These are phyloP conservation scores for Seriola rivoliana DNA, from an alignment of 2,113 vertebrate genomes.

Conservation along the genomic window DNA sequence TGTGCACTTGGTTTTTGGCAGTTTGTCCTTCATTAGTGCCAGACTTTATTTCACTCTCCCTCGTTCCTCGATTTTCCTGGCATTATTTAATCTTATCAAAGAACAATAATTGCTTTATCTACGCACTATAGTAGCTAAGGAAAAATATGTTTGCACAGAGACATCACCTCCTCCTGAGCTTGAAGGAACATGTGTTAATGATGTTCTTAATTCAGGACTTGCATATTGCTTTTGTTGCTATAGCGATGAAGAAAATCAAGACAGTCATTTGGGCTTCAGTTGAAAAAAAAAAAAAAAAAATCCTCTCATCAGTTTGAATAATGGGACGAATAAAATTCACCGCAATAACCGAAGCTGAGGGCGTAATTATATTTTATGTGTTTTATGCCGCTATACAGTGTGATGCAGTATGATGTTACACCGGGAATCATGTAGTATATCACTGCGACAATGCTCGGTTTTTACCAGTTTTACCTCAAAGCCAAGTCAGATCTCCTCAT, in stretches of 20 bases:
- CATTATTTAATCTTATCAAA: conserved; percentile 62
- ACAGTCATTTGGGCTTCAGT: conserved; percentile 51
- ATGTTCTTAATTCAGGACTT: conserved; percentile 75
- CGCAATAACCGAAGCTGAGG: conserved; percentile 65
- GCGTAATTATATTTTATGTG: conserved; percentile 70
- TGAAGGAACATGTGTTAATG: conserved; percentile 73
- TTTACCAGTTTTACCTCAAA: conserved; percentile 33
- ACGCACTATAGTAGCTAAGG: conserved; percentile 44
- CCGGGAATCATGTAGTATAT: conserved; percentile 53
- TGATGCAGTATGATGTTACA: conserved; percentile 62
- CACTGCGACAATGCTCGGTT: conserved; percentile 22
- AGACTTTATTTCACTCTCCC: conserved; percentile 54
- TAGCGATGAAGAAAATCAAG: conserved; percentile 67
- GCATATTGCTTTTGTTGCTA: conserved; percentile 67
- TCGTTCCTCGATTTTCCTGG: conserved; percentile 37
- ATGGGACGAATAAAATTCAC: conserved; percentile 69
- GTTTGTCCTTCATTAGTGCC: conserved; percentile 68
- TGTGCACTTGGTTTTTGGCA: conserved; percentile 76
- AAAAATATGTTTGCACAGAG: conserved; percentile 39
- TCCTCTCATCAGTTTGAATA: conserved; percentile 72
- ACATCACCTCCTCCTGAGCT: conserved; percentile 62
- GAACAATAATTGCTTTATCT: conserved; percentile 72
- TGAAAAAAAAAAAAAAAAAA: conserved; percentile 30
- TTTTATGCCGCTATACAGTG: conserved; percentile 64
- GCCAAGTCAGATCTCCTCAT: conserved; percentile 5